Percentiles rank a stretch among this genome's conserved stretches.
These are phyloP conservation scores for Xenopus laevis DNA, from an alignment of 2,113 vertebrate genomes.

Conservation along the genomic window DNA sequence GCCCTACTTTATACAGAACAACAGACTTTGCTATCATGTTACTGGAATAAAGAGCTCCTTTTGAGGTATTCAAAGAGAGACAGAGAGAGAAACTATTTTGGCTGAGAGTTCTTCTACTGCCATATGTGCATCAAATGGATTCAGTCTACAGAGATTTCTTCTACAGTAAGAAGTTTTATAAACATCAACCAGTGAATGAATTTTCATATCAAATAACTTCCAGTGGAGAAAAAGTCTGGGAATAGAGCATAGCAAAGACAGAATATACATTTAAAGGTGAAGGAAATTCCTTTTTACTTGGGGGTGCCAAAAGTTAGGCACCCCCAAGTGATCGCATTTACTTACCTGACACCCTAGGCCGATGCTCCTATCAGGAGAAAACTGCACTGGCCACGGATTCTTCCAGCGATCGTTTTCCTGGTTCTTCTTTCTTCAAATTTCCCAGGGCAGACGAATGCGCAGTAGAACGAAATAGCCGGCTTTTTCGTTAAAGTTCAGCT, in stretches of 20 bases:
- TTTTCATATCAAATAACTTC: constrained; percentile 39
- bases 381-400: too few species aligned
- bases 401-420: too few species aligned
- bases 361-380: too few species aligned
- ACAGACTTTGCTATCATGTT: constrained; percentile 75
- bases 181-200: constrained; percentile 27
- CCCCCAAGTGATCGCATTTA: too few species aligned
- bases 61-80: constrained; percentile 65
- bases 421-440: too few species aligned
- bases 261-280: too few species aligned
- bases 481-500: too few species aligned
- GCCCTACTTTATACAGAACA: constrained; percentile 64
- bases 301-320: too few species aligned
- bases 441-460: too few species aligned
- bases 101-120: constrained; percentile 57
- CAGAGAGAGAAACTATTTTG: constrained; percentile 54
- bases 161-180: constrained; percentile 53
- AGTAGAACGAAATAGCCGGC: too few species aligned
- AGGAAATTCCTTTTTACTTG: too few species aligned
- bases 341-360: too few species aligned
- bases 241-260: constrained; percentile 6
- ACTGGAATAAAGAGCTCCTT: constrained; percentile 64
- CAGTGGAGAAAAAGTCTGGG: constrained; percentile 25
- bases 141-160: constrained; percentile 59
- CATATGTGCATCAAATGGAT: constrained; percentile 58